phyloP scores from a whole-genome alignment of 2,888 invertebrate species.

The Epinotia bilunana region DNA sequence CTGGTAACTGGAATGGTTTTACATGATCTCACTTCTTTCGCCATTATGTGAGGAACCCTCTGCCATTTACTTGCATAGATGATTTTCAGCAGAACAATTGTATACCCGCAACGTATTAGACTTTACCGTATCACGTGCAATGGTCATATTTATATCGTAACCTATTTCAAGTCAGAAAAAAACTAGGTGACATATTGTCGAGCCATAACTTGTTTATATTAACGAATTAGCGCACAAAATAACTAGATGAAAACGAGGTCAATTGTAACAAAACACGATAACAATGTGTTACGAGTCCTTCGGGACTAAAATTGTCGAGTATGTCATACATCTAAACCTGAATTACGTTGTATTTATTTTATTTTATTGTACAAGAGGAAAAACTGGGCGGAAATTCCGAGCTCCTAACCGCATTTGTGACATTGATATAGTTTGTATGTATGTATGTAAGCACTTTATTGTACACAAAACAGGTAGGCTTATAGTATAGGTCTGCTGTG shows the following conservation, averaged over 20 bases:
- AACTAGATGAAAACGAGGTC: conserved; percentile 7
- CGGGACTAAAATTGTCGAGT: conserved; percentile 20
- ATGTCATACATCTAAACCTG: conserved; percentile 14
- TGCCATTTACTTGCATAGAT: not conserved
- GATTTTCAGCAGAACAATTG: not conserved
- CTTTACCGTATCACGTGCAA: no score
- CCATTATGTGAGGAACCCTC: not conserved
- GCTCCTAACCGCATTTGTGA: conserved; percentile 28
- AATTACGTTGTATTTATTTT: conserved; percentile 10
- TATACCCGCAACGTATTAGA: not conserved
- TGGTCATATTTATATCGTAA: not conserved
- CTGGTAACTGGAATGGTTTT: conserved; percentile 28
- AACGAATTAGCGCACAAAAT: conserved; percentile 9
- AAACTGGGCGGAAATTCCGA: conserved; percentile 34
- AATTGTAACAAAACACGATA: conserved; percentile 24
- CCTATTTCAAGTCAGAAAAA: conserved; percentile 2
- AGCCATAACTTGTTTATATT: not conserved
- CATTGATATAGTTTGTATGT: conserved; percentile 10
- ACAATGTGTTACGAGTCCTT: conserved; percentile 28
- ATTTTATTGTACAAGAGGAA: conserved; percentile 23
- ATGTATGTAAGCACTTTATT: no score
- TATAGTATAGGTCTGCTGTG: conserved; percentile 21
- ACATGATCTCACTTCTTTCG: conserved; percentile 15
- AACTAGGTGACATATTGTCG: not conserved
- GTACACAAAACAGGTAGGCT: not conserved